Base-by-base conservation (phyloP, 2,888 invertebrate species). In the Kuschelorhynchus macadamiae region DNA sequence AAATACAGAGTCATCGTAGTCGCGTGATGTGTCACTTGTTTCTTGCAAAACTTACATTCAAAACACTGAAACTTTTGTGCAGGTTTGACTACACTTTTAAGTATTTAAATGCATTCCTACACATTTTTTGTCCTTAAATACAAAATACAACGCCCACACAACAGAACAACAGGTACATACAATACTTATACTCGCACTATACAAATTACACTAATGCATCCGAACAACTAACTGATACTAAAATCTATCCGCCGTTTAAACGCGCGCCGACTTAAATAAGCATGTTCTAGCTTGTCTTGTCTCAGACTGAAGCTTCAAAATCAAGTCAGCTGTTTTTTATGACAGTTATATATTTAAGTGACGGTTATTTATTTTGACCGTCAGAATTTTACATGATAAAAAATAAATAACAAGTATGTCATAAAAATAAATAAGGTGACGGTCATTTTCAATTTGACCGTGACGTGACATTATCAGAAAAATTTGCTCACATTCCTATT, bases 11-110 rank as follows among this genome's bases (percentile, higher is more conserved):
- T 12, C 39, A 7, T 39, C 12, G 9, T 39, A 39, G 39, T 39
- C n/a, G 3, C 2, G 16, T 42, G 42, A 42, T 14, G 42, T 42
- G 42, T 42, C 42, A 42, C 42, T 16, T 42, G 42, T 11, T 42
- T 42, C 42, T 42, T 42, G 17, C 14, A 42, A 42, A 42, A 17
- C 42, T 42, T 42, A 9, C 42, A 42, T 42, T 42, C 16, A 42
- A 42, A 42, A 17, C 42, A 42, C 11, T 17, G 8, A 14, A 16
- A 42, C 42, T 14, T 42, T 39, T 17, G 8, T 42, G 16, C 8
- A 14, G 42, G 4, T 42, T 42, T 42, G 16, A 42, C 16, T 16
- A 42, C 17, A 14, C 17, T 16, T 14, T 12, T 14, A 42, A 42
- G 16, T 42, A 42, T 42, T 42, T 42, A 42, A 42, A 42, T 17